phyloP scores from a whole-genome alignment of 2,797 vertebrate species.

The Loriculus beryllinus region DNA sequence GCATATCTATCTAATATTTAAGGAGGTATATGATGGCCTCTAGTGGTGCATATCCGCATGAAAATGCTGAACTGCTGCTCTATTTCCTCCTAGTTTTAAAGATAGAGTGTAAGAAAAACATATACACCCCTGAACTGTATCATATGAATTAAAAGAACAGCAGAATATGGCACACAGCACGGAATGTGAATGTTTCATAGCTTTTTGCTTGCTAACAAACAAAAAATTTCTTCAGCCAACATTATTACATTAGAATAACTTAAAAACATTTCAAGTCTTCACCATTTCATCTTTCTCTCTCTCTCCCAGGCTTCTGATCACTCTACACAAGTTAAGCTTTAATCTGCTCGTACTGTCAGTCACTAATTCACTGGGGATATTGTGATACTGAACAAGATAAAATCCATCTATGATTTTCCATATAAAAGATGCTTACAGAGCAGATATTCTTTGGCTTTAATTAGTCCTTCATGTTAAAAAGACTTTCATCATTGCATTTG shows the following conservation, averaged over 20 bases:
- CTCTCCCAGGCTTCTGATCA: not conserved
- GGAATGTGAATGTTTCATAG: not conserved
- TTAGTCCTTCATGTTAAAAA: not conserved
- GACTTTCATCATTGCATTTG: not conserved
- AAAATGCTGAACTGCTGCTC: slow-evolving; percentile 16
- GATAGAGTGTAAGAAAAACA: not conserved
- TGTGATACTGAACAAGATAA: not conserved
- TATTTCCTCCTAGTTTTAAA: not conserved
- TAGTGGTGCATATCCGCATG: slow-evolving; percentile 72
- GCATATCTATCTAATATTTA: slow-evolving; percentile 68
- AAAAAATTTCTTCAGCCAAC: not conserved
- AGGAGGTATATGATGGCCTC: slow-evolving; percentile 76
- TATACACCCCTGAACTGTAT: not conserved
- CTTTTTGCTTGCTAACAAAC: not conserved
- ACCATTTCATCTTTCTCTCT: not conserved
- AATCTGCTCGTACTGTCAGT: not conserved
- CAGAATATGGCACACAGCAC: not conserved
- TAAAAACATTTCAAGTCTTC: not conserved
- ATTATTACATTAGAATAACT: not conserved
- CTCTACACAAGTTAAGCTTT: not conserved
- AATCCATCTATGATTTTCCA: not conserved
- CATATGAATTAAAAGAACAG: not conserved
- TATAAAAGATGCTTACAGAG: not conserved
- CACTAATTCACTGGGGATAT: not conserved
- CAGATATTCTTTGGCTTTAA: not conserved